Conservation (phyloP, 2,888 invertebrate species). For the Lycaena phlaeas region DNA sequence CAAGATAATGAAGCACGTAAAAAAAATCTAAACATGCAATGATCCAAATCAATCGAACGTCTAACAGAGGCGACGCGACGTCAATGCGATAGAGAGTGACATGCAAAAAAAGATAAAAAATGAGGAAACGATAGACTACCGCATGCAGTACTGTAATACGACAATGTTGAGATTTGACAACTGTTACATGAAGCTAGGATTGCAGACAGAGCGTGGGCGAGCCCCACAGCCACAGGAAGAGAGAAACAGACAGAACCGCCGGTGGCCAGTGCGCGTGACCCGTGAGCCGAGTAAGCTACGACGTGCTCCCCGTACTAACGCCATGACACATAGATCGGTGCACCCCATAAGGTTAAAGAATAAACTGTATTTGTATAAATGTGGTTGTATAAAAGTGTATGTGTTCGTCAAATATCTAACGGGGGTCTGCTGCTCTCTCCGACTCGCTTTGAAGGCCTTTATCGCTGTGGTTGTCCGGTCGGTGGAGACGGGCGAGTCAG, state of each 20-base stretch:
- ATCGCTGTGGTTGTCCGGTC: conserved; percentile 64
- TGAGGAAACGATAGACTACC: conserved; percentile 13
- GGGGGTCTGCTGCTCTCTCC: conserved; percentile 75
- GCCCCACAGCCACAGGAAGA: conserved; percentile 73
- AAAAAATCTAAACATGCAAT: conserved; percentile 16
- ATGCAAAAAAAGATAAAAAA: neutral
- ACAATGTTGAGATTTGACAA: conserved; percentile 5
- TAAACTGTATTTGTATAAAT: conserved; percentile 3
- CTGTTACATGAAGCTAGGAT: conserved; percentile 24
- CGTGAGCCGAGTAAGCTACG: conserved; percentile 59
- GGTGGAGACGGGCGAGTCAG: conserved; percentile 46
- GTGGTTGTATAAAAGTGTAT: too few relatives aligned
- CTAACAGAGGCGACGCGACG: conserved; percentile 1
- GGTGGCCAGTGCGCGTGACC: conserved; percentile 66
- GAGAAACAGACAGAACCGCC: conserved; percentile 74
- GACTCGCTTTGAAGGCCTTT: conserved; percentile 73
- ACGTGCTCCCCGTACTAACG: conserved; percentile 64
- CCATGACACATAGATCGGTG: too few relatives aligned
- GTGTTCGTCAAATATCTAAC: conserved; percentile 63
- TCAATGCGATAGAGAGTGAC: neutral
- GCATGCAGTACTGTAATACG: conserved; percentile 19
- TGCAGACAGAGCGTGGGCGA: conserved; percentile 59
- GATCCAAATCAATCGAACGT: conserved; percentile 12
- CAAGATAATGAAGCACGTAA: conserved; percentile 14
- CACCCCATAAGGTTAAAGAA: conserved; percentile 38